Base-by-base conservation (phyloP, 2,888 invertebrate genomes). In the Agonopterix subpropinquella region DNA sequence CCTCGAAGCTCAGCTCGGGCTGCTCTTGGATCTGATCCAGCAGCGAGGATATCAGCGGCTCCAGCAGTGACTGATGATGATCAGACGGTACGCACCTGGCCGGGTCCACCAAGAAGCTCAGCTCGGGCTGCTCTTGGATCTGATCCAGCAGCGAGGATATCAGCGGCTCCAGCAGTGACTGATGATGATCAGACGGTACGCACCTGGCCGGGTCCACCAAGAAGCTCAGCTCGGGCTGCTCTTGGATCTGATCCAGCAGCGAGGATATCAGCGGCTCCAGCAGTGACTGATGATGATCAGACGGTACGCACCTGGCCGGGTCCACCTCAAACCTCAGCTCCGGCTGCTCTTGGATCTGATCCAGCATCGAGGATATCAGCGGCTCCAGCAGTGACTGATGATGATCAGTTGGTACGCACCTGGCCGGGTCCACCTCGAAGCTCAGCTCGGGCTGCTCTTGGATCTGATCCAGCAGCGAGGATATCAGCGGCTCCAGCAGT, bases 371-470 rank as follows among this genome's bases (percentile, higher is more conserved):
- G 4, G 91, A 90, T 48, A 99, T 95, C 13, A 98, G 87, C 0
- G 98, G 98, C 70, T 96, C 96, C 48, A 98, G 81, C 8, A 98
- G 86, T 57, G 92, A 92, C 74, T 97, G 95, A n/a, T n/a, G n/a
- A n/a, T n/a, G n/a, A n/a, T n/a, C 28, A 28, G 28, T 7, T 7
- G 18, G 18, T 18, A 18, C 18, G 28, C 28, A 89, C 91, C 95
- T 92, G 0, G 98, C 96, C 0, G 97, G 95, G 75, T 98, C 98
- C 0, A 98, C 97, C 82, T 98, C 98, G 71, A 97, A 98, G 68
- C 94, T 95, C 13, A 94, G 90, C 28, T 90, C 90, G 0, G 91
- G 85, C 53, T 92, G 88, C 0, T 67, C 73, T 62, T 89, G 87
- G 1, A 77, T 74, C 61, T 86, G 83, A 45, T 92, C 92, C 28